Conservation (phyloP, 2,888 invertebrate genomes). For the Eristalis arbustorum region DNA sequence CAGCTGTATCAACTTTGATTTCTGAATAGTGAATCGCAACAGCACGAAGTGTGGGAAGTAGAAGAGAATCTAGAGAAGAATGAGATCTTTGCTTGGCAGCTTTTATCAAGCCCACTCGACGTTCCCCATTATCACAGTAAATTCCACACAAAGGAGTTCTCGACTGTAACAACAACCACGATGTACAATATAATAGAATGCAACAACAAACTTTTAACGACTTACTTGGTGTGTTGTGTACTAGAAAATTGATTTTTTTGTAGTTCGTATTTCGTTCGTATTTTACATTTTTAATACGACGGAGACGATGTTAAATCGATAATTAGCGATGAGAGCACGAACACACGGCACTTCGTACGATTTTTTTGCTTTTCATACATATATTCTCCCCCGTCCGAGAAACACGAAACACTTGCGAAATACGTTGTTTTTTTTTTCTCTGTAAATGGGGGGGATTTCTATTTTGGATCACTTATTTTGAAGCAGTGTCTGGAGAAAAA, state of each 20-base stretch:
- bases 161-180: not conserved
- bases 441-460: conserved; percentile 10
- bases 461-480: not conserved
- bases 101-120: conserved; percentile 1
- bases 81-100: not conserved
- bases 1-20: conserved; percentile 40
- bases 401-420: conserved; percentile 59
- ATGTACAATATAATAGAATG: not conserved
- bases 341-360: conserved; percentile 27
- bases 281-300: conserved; percentile 57
- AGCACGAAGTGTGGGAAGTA: conserved; percentile 26
- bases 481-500: conserved; percentile 6
- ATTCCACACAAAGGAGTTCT: conserved; percentile 28
- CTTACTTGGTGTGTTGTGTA: conserved; percentile 42
- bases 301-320: conserved; percentile 64
- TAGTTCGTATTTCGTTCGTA: not conserved
- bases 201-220: conserved; percentile 21
- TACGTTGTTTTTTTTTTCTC: conserved; percentile 31
- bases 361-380: not conserved
- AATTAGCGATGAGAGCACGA: conserved; percentile 51
- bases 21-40: not conserved
- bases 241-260: conserved; percentile 63
- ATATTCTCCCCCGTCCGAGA: not conserved
- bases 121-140: conserved; percentile 13
- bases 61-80: conserved; percentile 7